phyloP scores from a whole-genome alignment of 2,888 invertebrate genomes.

The Macrophya alboannulata region DNA sequence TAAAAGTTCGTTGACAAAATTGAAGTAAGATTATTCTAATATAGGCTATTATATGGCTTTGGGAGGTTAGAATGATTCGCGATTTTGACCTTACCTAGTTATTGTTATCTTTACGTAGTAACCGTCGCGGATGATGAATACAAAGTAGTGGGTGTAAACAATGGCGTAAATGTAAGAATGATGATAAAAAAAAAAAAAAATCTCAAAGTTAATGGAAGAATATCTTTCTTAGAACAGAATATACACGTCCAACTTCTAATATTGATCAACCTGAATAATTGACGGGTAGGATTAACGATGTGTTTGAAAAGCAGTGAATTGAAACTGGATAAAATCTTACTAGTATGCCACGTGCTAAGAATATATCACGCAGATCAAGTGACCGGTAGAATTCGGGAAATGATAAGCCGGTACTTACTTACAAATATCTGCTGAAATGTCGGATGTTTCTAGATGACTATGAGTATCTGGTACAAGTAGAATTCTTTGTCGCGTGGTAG shows the following conservation, averaged over 20 bases:
- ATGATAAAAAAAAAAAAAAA: background rate
- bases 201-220: background rate
- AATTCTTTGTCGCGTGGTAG: background rate
- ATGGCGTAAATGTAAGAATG: background rate
- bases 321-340: background rate
- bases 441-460: conserved; percentile 14
- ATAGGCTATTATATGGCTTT: background rate
- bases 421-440: background rate
- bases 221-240: background rate
- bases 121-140: background rate
- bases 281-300: background rate
- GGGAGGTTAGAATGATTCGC: conserved; percentile 15
- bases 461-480: background rate
- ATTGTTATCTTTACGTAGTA: too few species aligned
- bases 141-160: background rate
- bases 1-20: background rate
- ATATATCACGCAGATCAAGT: background rate
- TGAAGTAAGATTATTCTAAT: background rate
- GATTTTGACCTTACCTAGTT: background rate
- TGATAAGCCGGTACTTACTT: conserved; percentile 5
- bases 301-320: background rate
- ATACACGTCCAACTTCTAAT: background rate
- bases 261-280: background rate
- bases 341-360: conserved; percentile 12
- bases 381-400: background rate